Conservation (phyloP, 2,888 invertebrate genomes). For the Ennomos quercinarius region DNA sequence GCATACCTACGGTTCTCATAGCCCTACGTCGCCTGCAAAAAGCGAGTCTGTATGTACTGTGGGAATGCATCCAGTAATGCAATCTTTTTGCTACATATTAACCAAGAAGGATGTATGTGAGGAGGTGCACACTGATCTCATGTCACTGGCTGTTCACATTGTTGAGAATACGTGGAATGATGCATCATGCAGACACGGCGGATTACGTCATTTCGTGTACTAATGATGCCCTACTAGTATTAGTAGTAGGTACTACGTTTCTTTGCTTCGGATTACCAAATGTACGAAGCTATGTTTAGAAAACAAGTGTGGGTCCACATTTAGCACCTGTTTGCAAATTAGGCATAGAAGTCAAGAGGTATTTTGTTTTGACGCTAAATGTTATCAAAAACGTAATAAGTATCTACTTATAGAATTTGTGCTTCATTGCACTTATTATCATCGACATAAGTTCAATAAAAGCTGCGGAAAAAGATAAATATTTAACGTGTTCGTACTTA, state of each 20-base stretch:
- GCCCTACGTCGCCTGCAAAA: slow-evolving; percentile 57
- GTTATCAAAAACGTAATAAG: too few relatives aligned
- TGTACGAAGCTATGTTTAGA: too few relatives aligned
- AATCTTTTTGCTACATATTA: slow-evolving; percentile 71
- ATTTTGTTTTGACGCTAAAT: too few relatives aligned
- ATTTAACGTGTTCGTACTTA: slow-evolving; percentile 8
- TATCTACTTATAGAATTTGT: too few relatives aligned
- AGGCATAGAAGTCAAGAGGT: too few relatives aligned
- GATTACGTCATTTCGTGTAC: too few relatives aligned
- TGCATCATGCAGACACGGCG: neutral
- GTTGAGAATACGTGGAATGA: slow-evolving; percentile 1
- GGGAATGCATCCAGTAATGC: slow-evolving; percentile 75
- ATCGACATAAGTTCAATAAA: neutral
- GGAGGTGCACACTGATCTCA: slow-evolving; percentile 47
- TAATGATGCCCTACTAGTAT: too few relatives aligned
- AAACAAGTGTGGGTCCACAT: too few relatives aligned
- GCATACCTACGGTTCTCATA: slow-evolving; percentile 50
- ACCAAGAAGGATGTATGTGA: slow-evolving; percentile 52
- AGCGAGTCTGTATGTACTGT: slow-evolving; percentile 56
- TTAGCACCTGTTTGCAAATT: too few relatives aligned
- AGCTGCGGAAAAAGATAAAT: slow-evolving; percentile 3
- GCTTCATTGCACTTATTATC: too few relatives aligned
- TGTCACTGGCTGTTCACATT: slow-evolving; percentile 6
- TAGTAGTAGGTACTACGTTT: too few relatives aligned
- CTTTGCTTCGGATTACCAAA: too few relatives aligned